Evolutionary conservation across 2,888 invertebrate genomes (phyloP).

Genomic region (Tupiocoris notatus): DNA sequence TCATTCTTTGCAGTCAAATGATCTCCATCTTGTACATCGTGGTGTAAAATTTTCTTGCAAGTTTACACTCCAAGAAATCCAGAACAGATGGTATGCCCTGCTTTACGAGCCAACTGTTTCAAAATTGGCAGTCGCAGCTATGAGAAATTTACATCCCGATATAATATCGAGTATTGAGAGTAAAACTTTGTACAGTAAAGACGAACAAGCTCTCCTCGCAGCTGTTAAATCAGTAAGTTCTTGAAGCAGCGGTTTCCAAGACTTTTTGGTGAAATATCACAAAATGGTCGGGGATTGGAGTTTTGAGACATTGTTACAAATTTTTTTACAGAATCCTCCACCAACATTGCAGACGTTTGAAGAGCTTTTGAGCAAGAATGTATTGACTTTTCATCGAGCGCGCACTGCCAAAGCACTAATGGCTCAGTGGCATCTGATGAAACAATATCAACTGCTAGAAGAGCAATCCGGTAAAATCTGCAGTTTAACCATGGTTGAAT

Average conservation of each 20-base stretch:
- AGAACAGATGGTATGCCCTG: conserved; percentile 93
- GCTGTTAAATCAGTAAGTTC: conserved; percentile 74
- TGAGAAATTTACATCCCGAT: conserved; percentile 91
- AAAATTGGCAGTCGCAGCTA: conserved; percentile 85
- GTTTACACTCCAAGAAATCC: conserved; percentile 89
- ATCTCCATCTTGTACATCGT: conserved; percentile 69
- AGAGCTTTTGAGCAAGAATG: conserved; percentile 77
- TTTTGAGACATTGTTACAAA: no score
- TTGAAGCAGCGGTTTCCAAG: no score
- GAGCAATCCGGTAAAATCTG: conserved; percentile 75
- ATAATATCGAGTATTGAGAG: conserved; percentile 82
- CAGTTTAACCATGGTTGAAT: no score
- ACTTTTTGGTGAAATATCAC: no score
- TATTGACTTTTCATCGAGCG: conserved; percentile 81
- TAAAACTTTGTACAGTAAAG: conserved; percentile 82
- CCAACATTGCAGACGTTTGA: conserved; percentile 79
- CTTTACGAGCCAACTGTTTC: conserved; percentile 94
- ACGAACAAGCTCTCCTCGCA: conserved; percentile 83
- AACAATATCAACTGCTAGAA: conserved; percentile 85
- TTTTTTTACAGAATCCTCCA: conserved; percentile 62
- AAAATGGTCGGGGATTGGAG: not conserved
- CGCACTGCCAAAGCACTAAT: conserved; percentile 82
- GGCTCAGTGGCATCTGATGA: conserved; percentile 89
- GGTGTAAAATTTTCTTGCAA: conserved; percentile 95
- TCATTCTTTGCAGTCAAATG: conserved; percentile 61